Evolutionary conservation across 1,140 invertebrate genomes (phyloP), one percentile per base, ranked within the genome.

Genomic region (Neodiprion lecontei): DNA sequence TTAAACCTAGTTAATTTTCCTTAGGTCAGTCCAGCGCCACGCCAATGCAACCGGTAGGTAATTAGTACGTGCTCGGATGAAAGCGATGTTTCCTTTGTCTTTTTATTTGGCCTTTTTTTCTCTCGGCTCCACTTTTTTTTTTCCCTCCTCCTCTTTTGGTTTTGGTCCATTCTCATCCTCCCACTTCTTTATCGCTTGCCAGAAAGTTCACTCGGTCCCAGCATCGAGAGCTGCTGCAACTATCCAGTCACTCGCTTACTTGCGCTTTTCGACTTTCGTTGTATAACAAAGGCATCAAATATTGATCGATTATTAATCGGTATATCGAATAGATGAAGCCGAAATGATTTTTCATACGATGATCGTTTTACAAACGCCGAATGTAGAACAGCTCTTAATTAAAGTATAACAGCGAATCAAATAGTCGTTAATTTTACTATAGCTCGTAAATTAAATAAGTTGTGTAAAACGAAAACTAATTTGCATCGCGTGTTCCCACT

Each of bases 1-100:
- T 86, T 87, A 85, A 84, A 82, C 79, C 81, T 80, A 81, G 82
- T 87, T 87, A 84, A 85, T 86, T 85, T 85, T 83, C 79, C 79
- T 74, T 75, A 75, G 79, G 76, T 17, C 11, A 61, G 53, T 61
- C 53, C 53, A 9, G 76, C 76, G 68, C 79, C 76, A 75, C 79
- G 79, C 81, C 81, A 79, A 82, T 82, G 81, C 78, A 77, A 69
- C 78, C 80, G 81, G 85, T 85, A 87, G 81, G 85, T 85, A 87
- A 87, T 87, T 87, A 87, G 85, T 84, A 87, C 82, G 76, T 78
- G 76, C 79, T 83, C 82, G 81, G 82, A 87, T 81, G 80, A 79
- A 40, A 40, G 17, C 67, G 67, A 11, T 47, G 67, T 21, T 40
- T 40, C 28, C 28, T 40, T 40, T 40, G 28, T 40, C 28, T 40